phyloP scores from a whole-genome alignment of 2,888 invertebrate genomes.

The Balanococcus diminutus region DNA sequence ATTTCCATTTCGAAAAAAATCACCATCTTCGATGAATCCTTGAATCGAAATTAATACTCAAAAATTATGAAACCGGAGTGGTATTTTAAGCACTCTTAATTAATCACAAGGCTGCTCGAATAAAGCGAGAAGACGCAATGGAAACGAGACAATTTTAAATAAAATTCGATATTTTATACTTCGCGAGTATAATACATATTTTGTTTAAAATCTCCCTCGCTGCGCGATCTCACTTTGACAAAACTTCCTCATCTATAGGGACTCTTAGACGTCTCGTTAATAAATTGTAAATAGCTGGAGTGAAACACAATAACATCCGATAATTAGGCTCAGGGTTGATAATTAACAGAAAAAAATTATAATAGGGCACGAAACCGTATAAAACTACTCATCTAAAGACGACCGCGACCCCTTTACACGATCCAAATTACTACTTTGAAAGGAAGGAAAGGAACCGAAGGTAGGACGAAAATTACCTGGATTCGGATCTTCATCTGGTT shows the following conservation, averaged over 20 bases:
- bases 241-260: too few species aligned
- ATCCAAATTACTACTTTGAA: neutral
- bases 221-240: too few species aligned
- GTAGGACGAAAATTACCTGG: neutral
- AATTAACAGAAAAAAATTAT: neutral
- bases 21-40: neutral
- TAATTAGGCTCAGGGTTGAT: neutral
- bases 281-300: too few species aligned
- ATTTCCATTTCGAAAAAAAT: neutral
- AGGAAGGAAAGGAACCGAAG: neutral
- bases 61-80: neutral
- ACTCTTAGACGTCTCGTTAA: too few species aligned
- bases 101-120: neutral
- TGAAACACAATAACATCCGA: neutral
- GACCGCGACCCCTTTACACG: neutral
- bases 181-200: neutral
- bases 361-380: neutral
- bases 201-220: too few species aligned
- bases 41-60: neutral
- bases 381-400: neutral
- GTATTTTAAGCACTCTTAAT: neutral
- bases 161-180: neutral
- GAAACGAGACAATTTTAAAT: neutral
- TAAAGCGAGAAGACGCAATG: neutral
- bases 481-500: neutral